Evolutionary conservation across 1,140 invertebrate genomes (phyloP).

Genomic region (Trachymyrmex septentrionalis): DNA sequence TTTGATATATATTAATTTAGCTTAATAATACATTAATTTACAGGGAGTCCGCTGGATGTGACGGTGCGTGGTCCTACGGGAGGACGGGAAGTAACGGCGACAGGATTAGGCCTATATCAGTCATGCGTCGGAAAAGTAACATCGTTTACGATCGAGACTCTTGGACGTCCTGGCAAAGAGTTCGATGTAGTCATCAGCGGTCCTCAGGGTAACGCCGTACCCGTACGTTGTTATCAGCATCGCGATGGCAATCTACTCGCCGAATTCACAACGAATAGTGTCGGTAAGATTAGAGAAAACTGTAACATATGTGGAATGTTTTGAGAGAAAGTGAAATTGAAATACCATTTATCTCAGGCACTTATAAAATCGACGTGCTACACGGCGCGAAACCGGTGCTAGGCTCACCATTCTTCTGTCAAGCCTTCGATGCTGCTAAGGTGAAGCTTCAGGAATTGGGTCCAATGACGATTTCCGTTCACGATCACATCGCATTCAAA

Average conservation of each 20-base stretch:
- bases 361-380: slow-evolving; percentile 94
- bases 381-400: slow-evolving; percentile 96
- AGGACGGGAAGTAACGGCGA: slow-evolving; percentile 93
- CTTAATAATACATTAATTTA: slow-evolving; percentile 62
- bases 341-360: slow-evolving; percentile 85
- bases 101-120: slow-evolving; percentile 94
- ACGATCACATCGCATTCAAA: slow-evolving; percentile 94
- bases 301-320: not conserved
- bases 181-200: slow-evolving; percentile 96
- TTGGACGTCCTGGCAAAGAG: slow-evolving; percentile 93
- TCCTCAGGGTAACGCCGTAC: slow-evolving; percentile 95
- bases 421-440: slow-evolving; percentile 96
- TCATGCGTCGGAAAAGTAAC: slow-evolving; percentile 92
- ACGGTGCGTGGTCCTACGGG: slow-evolving; percentile 98
- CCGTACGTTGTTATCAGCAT: slow-evolving; percentile 97
- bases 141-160: slow-evolving; percentile 95
- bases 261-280: slow-evolving; percentile 95
- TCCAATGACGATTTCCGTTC: slow-evolving; percentile 92
- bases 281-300: slow-evolving; percentile 81
- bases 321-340: not conserved
- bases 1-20: not conserved
- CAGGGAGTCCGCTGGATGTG: slow-evolving; percentile 96
- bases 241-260: slow-evolving; percentile 97
- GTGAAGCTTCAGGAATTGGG: slow-evolving; percentile 91
- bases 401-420: slow-evolving; percentile 98